A percentile compares a stretch with the other conserved stretches of the same genome.
Evolutionary conservation across 2,888 invertebrate species (phyloP).

Genomic region (Drosophila affinis): DNA sequence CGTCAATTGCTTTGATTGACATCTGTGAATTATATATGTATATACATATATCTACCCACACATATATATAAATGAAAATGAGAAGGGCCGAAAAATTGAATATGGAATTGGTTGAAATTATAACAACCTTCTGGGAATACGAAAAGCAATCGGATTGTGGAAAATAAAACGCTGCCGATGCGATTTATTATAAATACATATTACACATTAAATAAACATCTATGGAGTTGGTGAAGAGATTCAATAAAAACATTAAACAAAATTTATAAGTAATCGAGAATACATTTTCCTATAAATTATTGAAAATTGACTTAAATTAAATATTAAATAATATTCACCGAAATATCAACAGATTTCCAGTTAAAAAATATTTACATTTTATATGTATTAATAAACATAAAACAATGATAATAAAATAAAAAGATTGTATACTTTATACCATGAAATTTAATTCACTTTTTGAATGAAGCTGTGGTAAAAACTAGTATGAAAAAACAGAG

Average conservation of each 20-base stretch:
- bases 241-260: background rate
- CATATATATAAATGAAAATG: conserved; percentile 3
- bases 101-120: background rate
- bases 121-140: background rate
- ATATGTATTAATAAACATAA: too few relatives aligned
- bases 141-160: background rate
- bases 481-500: too few relatives aligned
- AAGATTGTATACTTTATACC: too few relatives aligned
- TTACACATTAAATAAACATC: background rate
- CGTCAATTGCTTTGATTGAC: conserved; percentile 34
- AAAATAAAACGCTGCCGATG: background rate
- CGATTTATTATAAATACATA: background rate
- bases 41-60: too few relatives aligned
- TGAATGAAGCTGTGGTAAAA: too few relatives aligned
- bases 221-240: background rate
- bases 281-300: too few relatives aligned
- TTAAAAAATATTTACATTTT: too few relatives aligned
- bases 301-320: too few relatives aligned
- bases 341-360: too few relatives aligned
- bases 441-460: too few relatives aligned
- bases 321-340: too few relatives aligned
- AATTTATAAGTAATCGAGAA: background rate
- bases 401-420: too few relatives aligned
- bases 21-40: conserved; percentile 15
- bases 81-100: conserved; percentile 13